Evolutionary conservation across 2,113 vertebrate species (phyloP).

Genomic region (Ailurus styani): DNA sequence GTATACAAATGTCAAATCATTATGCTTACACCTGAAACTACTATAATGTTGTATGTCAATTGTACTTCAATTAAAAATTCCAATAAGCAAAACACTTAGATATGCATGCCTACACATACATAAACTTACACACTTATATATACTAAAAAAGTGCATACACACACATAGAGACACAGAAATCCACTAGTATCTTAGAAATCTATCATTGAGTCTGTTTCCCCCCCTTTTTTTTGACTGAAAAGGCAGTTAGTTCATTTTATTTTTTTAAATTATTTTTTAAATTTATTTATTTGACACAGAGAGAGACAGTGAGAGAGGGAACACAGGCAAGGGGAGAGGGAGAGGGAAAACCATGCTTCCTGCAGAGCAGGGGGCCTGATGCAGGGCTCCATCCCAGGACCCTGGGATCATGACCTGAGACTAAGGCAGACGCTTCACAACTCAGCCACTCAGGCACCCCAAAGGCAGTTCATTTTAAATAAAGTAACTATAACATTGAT

Average conservation of each 20-base stretch:
- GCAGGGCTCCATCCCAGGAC: no score
- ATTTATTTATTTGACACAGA: no score
- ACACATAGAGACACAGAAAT: not conserved
- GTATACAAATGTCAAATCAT: not conserved
- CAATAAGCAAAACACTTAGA: not conserved
- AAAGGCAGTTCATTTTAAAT: slow-evolving; percentile 2
- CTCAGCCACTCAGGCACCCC: no score
- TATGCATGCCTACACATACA: not conserved
- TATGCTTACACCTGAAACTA: not conserved
- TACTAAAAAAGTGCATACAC: rapidly evolving
- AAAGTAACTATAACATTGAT: not conserved
- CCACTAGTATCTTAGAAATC: not conserved
- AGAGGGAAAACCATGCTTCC: no score
- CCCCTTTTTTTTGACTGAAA: not conserved
- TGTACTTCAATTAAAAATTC: not conserved
- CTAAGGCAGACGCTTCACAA: no score
- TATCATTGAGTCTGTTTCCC: not conserved
- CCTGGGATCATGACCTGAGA: no score
- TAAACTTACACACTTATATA: not conserved
- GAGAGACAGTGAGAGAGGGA: no score
- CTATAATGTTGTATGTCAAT: not conserved
- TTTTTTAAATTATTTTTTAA: no score
- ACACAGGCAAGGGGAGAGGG: no score
- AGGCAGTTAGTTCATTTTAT: not conserved
- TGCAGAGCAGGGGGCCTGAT: no score